phyloP scores from a whole-genome alignment of 2,113 vertebrate genomes.

The Channa argus region DNA sequence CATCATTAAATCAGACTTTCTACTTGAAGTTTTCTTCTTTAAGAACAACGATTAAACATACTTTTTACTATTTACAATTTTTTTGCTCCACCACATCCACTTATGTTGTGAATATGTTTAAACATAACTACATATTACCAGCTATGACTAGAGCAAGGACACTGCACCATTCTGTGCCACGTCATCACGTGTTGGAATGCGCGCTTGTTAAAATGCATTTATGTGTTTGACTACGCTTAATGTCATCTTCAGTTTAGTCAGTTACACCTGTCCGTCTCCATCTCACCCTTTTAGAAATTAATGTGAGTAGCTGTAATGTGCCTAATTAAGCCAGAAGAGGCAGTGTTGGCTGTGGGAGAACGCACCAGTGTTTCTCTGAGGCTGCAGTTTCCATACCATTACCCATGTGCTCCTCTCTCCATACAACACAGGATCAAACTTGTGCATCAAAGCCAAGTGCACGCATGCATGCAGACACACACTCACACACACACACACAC shows the following conservation, averaged over 20 bases:
- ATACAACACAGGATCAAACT: slow-evolving; percentile 29
- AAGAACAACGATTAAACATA: no score
- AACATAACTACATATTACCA: no score
- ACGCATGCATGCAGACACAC: neutral
- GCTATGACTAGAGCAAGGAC: no score
- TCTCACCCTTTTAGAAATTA: neutral
- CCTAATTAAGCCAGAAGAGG: slow-evolving; percentile 11
- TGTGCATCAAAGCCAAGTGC: slow-evolving; percentile 13
- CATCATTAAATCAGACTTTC: no score
- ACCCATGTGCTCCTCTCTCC: slow-evolving; percentile 15
- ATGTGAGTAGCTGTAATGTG: neutral
- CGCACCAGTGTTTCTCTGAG: neutral
- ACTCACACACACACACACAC: slow-evolving; percentile 16
- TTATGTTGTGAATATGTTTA: no score
- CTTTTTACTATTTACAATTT: no score
- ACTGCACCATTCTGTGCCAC: neutral
- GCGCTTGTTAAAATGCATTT: rapidly evolving
- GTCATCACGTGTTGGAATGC: neutral
- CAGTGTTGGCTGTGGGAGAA: neutral
- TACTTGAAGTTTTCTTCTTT: no score
- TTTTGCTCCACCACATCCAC: no score
- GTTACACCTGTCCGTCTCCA: neutral
- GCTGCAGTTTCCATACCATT: slow-evolving; percentile 7
- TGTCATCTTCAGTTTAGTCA: neutral
- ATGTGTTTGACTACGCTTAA: neutral